phyloP scores from a whole-genome alignment of 37 sponge, comb jelly and placozoan species.

The Oopsacas minuta region DNA sequence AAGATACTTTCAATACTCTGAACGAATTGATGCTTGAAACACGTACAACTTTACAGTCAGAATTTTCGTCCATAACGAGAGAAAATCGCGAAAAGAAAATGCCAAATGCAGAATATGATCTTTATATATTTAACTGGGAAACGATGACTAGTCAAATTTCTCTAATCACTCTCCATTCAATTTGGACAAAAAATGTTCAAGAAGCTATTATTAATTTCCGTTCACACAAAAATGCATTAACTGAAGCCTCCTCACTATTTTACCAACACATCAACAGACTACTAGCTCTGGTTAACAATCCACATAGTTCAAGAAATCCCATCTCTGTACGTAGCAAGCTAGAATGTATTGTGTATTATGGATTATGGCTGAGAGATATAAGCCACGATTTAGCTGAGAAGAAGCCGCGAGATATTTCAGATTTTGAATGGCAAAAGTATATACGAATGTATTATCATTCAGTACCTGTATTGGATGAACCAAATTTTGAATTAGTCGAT shows the following conservation, averaged over 20 bases:
- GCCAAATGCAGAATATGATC: neutral
- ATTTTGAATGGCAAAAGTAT: constrained; percentile 79
- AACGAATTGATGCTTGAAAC: neutral
- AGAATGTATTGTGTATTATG: neutral
- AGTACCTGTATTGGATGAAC: neutral
- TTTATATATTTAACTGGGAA: neutral
- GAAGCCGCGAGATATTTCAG: constrained; percentile 47
- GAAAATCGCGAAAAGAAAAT: neutral
- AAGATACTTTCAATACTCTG: neutral
- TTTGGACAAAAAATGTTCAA: neutral
- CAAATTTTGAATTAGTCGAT: neutral
- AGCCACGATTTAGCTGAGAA: constrained; percentile 52
- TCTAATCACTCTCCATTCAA: neutral
- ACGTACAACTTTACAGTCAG: neutral
- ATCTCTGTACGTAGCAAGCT: neutral
- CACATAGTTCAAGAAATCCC: neutral
- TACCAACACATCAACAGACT: neutral
- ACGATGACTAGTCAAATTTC: neutral
- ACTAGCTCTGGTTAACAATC: neutral
- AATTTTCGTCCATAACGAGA: neutral
- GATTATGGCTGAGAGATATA: constrained; percentile 59
- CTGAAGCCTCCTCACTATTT: neutral
- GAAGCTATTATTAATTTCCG: constrained; percentile 8
- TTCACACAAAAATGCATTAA: constrained; percentile 1
- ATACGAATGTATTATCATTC: constrained; percentile 32